Percentiles rank a stretch among this genome's conserved stretches.
Evolutionary conservation across 2,888 invertebrate species (phyloP).

Genomic region (Andrena marginata): DNA sequence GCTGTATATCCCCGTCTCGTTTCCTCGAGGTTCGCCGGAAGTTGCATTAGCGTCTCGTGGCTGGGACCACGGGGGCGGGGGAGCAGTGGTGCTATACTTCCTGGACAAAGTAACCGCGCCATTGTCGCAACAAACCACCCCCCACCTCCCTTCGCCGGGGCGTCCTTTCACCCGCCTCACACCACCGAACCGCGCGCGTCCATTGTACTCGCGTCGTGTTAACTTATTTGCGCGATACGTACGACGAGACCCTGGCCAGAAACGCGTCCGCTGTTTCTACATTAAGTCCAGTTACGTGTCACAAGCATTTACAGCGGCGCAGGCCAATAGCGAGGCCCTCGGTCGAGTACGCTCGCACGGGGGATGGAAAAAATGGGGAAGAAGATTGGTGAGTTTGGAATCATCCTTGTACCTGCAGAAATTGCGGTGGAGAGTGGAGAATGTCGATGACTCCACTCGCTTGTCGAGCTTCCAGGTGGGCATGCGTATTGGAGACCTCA

Average conservation of each 20-base stretch:
- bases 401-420: too few species aligned
- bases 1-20: conserved; percentile 54
- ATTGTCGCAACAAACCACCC: conserved; percentile 75
- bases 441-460: too few species aligned
- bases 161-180: conserved; percentile 41
- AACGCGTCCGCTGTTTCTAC: conserved; percentile 39
- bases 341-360: too few species aligned
- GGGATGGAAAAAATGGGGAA: too few species aligned
- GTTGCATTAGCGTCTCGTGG: conserved; percentile 75
- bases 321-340: too few species aligned
- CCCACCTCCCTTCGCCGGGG: conserved; percentile 34
- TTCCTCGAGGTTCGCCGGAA: conserved; percentile 69
- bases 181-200: conserved; percentile 49
- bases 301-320: neutral
- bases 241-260: conserved; percentile 52
- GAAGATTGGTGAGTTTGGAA: too few species aligned
- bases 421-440: too few species aligned
- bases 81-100: conserved; percentile 69
- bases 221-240: conserved; percentile 73
- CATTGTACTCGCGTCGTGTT: conserved; percentile 72
- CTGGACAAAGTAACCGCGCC: conserved; percentile 78
- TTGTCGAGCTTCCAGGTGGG: too few species aligned
- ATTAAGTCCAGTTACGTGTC: conserved; percentile 32
- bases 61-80: conserved; percentile 56
- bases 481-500: too few species aligned